phyloP scores from a whole-genome alignment of 2,113 vertebrate species.

The Dicerorhinus sumatrensis region DNA sequence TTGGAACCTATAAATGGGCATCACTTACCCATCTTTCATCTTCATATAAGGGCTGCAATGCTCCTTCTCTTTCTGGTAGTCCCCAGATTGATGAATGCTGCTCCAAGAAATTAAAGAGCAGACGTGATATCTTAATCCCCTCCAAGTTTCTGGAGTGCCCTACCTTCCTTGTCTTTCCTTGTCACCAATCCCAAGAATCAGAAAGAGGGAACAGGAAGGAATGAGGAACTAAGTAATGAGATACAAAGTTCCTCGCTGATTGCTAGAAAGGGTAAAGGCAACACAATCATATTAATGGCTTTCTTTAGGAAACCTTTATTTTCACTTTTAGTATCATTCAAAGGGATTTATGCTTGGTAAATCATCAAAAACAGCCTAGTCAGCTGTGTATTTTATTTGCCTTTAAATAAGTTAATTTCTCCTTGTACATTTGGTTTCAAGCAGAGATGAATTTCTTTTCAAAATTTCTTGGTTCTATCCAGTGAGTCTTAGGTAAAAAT shows the following conservation, averaged over 20 bases:
- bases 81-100: not conserved
- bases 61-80: not conserved
- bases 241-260: not conserved
- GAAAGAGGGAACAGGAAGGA: not conserved
- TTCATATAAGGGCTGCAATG: not conserved
- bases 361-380: not conserved
- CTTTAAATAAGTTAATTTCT: not conserved
- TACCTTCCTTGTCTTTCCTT: not conserved
- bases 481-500: not conserved
- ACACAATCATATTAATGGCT: not conserved
- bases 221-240: not conserved
- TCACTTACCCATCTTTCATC: not conserved
- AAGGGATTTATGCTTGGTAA: conserved; percentile 6
- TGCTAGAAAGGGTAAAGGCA: not conserved
- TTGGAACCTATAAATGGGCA: not conserved
- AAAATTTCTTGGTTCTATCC: not conserved
- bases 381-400: conserved; percentile 2
- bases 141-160: not conserved
- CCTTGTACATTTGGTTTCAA: not conserved
- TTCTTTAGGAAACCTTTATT: not conserved
- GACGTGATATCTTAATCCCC: not conserved
- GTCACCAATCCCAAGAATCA: not conserved
- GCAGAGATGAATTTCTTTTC: conserved; percentile 17
- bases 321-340: conserved; percentile 9
- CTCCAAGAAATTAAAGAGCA: not conserved